A percentile compares a stretch with the other conserved stretches of the same genome.
phyloP scores from a whole-genome alignment of 2,113 vertebrate genomes.

The Scalopus aquaticus region DNA sequence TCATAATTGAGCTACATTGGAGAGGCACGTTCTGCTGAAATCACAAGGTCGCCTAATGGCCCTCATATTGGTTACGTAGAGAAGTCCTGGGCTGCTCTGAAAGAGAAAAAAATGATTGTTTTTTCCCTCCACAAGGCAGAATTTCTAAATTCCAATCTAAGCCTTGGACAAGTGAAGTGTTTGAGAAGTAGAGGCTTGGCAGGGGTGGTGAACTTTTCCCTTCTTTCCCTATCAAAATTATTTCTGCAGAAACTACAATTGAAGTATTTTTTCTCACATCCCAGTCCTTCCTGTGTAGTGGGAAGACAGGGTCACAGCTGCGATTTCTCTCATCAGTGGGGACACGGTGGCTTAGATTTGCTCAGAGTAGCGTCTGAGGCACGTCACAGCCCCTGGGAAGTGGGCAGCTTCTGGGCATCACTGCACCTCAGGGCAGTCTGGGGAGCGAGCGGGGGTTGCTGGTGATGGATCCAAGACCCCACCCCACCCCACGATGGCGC shows the following conservation, averaged over 20 bases:
- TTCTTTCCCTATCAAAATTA: neutral
- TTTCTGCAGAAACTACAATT: neutral
- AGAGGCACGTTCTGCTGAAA: conserved; percentile 64
- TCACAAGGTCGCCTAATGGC: conserved; percentile 76
- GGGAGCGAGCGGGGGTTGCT: neutral
- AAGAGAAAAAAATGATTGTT: conserved; percentile 11
- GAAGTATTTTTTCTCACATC: neutral
- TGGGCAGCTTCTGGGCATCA: neutral
- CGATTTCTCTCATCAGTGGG: neutral
- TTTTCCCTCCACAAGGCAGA: conserved; percentile 3
- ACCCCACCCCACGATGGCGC: too few relatives aligned
- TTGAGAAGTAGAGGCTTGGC: neutral
- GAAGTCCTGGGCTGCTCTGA: conserved; percentile 33
- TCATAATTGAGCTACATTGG: conserved; percentile 76
- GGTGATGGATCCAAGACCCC: rapidly evolving
- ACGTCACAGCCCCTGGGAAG: neutral
- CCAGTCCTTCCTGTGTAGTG: neutral
- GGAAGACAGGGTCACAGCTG: neutral
- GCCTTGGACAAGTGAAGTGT: neutral
- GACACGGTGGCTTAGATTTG: neutral
- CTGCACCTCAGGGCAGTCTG: neutral
- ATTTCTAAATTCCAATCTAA: neutral
- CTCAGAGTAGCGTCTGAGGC: neutral
- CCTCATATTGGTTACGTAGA: neutral
- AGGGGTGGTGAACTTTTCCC: neutral